A percentile compares a stretch with the other conserved stretches of the same genome.
Evolutionary conservation across 2,113 vertebrate genomes (phyloP).

Genomic region (Patagioenas fasciata): DNA sequence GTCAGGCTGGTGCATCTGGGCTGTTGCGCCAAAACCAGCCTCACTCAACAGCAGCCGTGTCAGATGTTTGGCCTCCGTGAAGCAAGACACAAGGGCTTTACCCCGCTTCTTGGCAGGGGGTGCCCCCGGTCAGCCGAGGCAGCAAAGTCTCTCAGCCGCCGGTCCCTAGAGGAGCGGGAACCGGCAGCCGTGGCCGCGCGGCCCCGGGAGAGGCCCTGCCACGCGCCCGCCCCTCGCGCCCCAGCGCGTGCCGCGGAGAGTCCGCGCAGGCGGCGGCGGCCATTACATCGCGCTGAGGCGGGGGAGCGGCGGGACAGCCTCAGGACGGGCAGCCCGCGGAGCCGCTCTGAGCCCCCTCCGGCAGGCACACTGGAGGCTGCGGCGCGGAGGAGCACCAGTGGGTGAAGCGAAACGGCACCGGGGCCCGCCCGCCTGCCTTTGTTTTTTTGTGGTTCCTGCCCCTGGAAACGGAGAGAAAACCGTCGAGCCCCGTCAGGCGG

Average conservation of each 20-base stretch:
- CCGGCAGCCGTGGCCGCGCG: too few relatives aligned
- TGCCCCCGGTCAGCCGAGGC: too few relatives aligned
- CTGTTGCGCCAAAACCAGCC: background rate
- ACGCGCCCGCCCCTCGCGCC: too few relatives aligned
- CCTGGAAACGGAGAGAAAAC: background rate
- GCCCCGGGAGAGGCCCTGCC: too few relatives aligned
- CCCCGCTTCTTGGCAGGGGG: background rate
- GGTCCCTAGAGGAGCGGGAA: too few relatives aligned
- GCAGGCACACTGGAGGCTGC: too few relatives aligned
- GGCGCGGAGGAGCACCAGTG: accelerated
- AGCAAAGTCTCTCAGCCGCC: too few relatives aligned
- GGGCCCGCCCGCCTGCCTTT: accelerated
- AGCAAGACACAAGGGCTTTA: too few relatives aligned
- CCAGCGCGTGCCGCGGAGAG: too few relatives aligned
- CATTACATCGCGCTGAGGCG: background rate
- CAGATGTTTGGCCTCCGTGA: accelerated
- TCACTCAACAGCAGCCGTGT: background rate
- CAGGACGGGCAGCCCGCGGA: accelerated
- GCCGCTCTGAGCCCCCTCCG: too few relatives aligned
- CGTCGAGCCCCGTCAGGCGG: accelerated
- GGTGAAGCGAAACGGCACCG: accelerated
- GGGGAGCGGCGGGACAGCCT: too few relatives aligned
- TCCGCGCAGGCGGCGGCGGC: too few relatives aligned
- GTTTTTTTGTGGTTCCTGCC: accelerated
- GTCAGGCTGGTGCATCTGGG: background rate